These are phyloP conservation scores for Scaptomyza pallida DNA, from an alignment of 1,140 invertebrate species.

Conservation along the genomic window DNA sequence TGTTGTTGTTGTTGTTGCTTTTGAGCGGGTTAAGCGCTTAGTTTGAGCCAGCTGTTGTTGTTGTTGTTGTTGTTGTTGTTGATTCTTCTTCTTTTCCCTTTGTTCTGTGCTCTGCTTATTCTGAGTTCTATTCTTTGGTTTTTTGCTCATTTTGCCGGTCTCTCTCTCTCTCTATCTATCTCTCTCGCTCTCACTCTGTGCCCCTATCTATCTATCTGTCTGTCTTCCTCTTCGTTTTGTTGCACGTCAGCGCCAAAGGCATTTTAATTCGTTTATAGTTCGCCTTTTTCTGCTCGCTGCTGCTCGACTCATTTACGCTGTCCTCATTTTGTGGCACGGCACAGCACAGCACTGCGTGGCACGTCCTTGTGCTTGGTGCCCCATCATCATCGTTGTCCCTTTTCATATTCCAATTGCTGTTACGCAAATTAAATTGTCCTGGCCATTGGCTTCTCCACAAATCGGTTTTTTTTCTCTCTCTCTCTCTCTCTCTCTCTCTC, in stretches of 20 bases:
- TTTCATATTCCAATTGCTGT: conserved; percentile 30
- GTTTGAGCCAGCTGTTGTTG: conserved; percentile 14
- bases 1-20: no score
- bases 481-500: conserved; percentile 29
- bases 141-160: conserved; percentile 19
- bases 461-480: conserved; percentile 58
- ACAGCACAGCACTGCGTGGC: no score
- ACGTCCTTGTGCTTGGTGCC: conserved; percentile 8
- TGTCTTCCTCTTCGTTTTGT: no score
- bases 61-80: no score
- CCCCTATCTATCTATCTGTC: no score
- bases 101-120: conserved; percentile 15
- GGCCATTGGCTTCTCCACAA: conserved; percentile 55
- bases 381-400: neutral
- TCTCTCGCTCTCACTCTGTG: neutral
- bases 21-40: conserved; percentile 17
- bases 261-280: conserved; percentile 74
- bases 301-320: conserved; percentile 55
- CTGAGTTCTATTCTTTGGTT: neutral
- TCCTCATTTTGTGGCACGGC: conserved; percentile 23
- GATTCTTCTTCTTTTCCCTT: neutral
- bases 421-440: conserved; percentile 74
- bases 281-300: conserved; percentile 4
- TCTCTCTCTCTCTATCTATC: conserved; percentile 5
- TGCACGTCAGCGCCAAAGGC: conserved; percentile 63